These are phyloP conservation scores for Amiota mariae DNA, from an alignment of 2,888 invertebrate genomes.

Conservation along the genomic window DNA sequence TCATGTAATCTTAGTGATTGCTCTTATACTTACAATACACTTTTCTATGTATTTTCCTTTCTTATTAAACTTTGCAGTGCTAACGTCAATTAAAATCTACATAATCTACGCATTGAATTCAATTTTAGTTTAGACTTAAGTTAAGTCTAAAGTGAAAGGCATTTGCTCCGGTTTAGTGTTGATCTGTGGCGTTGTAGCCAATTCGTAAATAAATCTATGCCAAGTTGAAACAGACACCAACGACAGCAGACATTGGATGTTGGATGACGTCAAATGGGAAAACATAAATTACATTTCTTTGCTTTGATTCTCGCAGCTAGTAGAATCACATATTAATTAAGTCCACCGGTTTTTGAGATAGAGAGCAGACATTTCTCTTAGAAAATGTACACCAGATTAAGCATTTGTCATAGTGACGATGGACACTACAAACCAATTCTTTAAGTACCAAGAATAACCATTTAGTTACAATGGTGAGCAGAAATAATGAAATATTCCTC, in stretches of 20 bases:
- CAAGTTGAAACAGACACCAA: not conserved
- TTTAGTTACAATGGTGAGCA: no score
- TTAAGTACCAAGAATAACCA: no score
- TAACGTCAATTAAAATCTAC: conserved; percentile 17
- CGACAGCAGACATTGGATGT: not conserved
- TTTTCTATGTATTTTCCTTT: not conserved
- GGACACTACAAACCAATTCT: no score
- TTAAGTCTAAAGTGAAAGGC: conserved; percentile 11
- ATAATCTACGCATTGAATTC: not conserved
- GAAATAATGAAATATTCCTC: no score
- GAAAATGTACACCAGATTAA: no score
- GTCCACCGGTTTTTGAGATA: no score
- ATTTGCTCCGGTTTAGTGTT: not conserved
- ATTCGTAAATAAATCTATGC: conserved; percentile 20
- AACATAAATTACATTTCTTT: no score
- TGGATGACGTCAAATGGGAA: no score
- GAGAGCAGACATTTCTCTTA: no score
- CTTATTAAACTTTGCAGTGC: not conserved
- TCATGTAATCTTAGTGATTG: conserved; percentile 7
- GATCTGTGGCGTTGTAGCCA: not conserved
- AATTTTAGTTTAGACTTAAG: not conserved
- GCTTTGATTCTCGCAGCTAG: no score
- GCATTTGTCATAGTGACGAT: no score
- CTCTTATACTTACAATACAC: not conserved
- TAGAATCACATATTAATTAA: no score